A percentile compares a stretch with the other conserved stretches of the same genome.
These are phyloP conservation scores for Taenaris catops DNA, from an alignment of 2,888 invertebrate species.

Conservation along the genomic window DNA sequence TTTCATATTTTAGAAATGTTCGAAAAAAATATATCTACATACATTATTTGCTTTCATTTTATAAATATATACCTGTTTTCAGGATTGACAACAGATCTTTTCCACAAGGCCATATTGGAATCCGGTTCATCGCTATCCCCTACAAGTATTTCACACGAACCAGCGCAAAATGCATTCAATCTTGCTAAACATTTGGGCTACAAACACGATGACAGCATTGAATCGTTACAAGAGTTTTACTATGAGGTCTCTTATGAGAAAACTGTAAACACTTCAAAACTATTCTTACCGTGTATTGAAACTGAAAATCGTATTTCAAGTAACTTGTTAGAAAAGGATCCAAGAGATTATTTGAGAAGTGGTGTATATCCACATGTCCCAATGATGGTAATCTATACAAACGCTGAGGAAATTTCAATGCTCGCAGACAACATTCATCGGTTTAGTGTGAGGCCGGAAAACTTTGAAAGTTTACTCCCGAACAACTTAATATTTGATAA, in stretches of 20 bases:
- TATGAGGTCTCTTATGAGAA: slow-evolving; percentile 28
- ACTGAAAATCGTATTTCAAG: slow-evolving; percentile 28
- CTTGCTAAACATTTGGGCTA: slow-evolving; percentile 68
- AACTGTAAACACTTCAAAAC: slow-evolving; percentile 33
- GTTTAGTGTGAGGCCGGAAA: slow-evolving; percentile 35
- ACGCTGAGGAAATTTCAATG: slow-evolving; percentile 33
- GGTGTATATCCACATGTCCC: slow-evolving; percentile 45
- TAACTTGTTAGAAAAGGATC: slow-evolving; percentile 45
- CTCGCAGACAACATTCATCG: slow-evolving; percentile 31
- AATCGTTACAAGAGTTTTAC: slow-evolving; percentile 41
- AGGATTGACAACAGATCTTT: slow-evolving; percentile 41
- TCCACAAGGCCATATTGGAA: slow-evolving; percentile 57
- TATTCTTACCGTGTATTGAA: slow-evolving; percentile 53
- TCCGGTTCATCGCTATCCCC: slow-evolving; percentile 61
- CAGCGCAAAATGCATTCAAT: slow-evolving; percentile 39
- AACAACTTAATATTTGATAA: slow-evolving; percentile 47
- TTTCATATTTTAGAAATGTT: neutral
- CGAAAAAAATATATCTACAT: too few relatives aligned
- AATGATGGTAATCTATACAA: slow-evolving; percentile 43
- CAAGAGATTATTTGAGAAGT: slow-evolving; percentile 36
- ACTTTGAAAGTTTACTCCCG: slow-evolving; percentile 49
- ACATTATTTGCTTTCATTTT: too few relatives aligned
- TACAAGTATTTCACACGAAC: slow-evolving; percentile 41
- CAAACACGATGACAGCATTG: slow-evolving; percentile 28
- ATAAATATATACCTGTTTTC: too few relatives aligned